Evolutionary conservation across 2,797 vertebrate genomes (phyloP).

Genomic region (Lepidocolaptes lacrymiger): DNA sequence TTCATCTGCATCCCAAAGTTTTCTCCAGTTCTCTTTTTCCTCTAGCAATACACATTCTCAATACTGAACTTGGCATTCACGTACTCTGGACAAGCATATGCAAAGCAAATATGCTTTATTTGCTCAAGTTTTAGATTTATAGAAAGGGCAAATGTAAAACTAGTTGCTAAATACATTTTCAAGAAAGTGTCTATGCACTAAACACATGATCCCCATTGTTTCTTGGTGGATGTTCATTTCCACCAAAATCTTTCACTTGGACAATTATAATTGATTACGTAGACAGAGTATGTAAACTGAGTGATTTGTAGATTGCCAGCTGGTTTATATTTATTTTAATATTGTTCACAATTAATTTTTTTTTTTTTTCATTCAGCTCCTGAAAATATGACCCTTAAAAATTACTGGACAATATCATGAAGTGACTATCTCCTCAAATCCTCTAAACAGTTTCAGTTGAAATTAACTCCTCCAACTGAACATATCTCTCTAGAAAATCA

Average conservation of each 20-base stretch:
- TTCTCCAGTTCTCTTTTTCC: not conserved
- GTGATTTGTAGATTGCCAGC: not conserved
- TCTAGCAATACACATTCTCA: not conserved
- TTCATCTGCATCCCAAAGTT: not conserved
- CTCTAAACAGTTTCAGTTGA: not conserved
- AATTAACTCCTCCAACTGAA: not conserved
- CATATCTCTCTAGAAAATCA: not conserved
- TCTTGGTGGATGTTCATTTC: not conserved
- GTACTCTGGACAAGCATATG: not conserved
- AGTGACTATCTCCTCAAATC: fast-evolving
- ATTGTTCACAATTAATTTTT: not conserved
- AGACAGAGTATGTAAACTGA: not conserved
- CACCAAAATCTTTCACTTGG: not conserved
- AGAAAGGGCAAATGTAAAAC: not conserved
- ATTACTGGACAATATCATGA: not conserved
- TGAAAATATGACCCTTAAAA: not conserved
- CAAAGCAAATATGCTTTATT: not conserved
- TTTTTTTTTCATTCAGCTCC: not conserved
- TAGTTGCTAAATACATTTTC: not conserved
- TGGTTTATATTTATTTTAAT: not conserved
- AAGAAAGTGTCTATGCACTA: not conserved
- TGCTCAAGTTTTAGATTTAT: not conserved
- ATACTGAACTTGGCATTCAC: not conserved
- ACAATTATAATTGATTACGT: not conserved
- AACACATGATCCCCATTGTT: not conserved